Evolutionary conservation across 2,113 vertebrate genomes (phyloP).

Genomic region (Larimichthys polyactis): DNA sequence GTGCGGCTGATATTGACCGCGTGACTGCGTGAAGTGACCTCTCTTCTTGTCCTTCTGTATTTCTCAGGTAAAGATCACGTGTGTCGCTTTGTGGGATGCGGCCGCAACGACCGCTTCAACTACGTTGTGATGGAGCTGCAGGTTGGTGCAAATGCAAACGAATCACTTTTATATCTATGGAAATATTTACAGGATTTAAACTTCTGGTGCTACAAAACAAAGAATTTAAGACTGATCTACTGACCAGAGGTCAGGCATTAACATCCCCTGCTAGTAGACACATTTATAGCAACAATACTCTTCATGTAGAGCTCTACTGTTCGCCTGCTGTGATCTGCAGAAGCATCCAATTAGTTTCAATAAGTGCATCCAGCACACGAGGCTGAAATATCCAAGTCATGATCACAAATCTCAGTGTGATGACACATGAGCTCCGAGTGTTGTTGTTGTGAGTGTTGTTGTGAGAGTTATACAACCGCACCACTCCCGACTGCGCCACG

Average conservation of each 20-base stretch:
- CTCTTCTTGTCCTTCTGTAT: neutral
- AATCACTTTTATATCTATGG: too few species aligned
- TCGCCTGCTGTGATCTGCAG: conserved; percentile 8
- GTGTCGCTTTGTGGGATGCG: conserved; percentile 98
- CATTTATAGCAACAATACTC: neutral
- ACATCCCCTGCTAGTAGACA: neutral
- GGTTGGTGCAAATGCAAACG: conserved; percentile 77
- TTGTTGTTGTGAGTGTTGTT: conserved; percentile 19
- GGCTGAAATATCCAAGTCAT: neutral
- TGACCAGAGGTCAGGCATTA: neutral
- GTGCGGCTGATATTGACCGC: neutral
- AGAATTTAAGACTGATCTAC: neutral
- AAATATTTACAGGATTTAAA: neutral
- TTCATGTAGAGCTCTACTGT: neutral
- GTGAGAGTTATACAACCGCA: neutral
- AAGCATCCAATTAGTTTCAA: conserved; percentile 26
- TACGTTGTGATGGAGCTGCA: conserved; percentile 99
- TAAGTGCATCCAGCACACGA: neutral
- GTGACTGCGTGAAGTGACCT: neutral
- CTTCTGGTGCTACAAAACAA: neutral
- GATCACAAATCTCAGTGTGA: neutral
- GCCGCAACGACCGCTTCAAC: conserved; percentile 98
- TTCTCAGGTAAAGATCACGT: conserved; percentile 95
- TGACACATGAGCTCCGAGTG: neutral
- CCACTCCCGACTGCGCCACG: neutral